These are phyloP conservation scores for Styela clava DNA, from an alignment of 23 tunicate species.

Conservation along the genomic window DNA sequence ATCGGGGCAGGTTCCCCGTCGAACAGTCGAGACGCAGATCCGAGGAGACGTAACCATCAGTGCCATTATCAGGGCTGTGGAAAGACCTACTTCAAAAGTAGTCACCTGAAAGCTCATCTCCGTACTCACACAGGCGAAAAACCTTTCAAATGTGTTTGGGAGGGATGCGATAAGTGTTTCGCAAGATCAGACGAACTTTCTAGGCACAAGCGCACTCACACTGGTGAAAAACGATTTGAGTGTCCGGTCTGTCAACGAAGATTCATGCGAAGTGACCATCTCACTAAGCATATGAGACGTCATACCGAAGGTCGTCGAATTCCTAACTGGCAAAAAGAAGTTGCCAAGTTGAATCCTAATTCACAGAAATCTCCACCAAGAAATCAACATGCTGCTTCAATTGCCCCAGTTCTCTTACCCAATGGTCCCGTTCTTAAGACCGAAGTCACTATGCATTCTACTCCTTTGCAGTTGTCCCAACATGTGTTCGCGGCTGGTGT, in stretches of 20 bases:
- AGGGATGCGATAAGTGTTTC: slow-evolving; percentile 86
- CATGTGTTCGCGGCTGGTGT: slow-evolving; percentile 7
- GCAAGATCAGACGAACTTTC: slow-evolving; percentile 97
- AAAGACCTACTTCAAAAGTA: slow-evolving; percentile 93
- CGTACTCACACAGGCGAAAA: slow-evolving; percentile 98
- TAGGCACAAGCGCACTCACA: slow-evolving; percentile 90
- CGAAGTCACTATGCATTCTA: background rate
- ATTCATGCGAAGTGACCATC: slow-evolving; percentile 97
- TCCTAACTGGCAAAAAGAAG: slow-evolving; percentile 95
- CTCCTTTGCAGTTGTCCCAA: background rate
- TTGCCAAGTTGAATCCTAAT: slow-evolving; percentile 41
- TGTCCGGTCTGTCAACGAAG: slow-evolving; percentile 91
- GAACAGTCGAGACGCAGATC: slow-evolving; percentile 17
- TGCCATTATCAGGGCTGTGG: slow-evolving; percentile 84
- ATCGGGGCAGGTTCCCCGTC: background rate
- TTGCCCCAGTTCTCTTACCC: background rate
- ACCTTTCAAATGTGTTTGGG: slow-evolving; percentile 91
- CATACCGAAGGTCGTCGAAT: slow-evolving; percentile 80
- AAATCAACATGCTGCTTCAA: background rate
- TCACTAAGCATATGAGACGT: slow-evolving; percentile 95
- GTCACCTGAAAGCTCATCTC: slow-evolving; percentile 94
- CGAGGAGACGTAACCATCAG: slow-evolving; percentile 67
- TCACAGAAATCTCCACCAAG: background rate
- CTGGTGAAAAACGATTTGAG: slow-evolving; percentile 93
- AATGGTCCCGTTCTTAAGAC: background rate